Percentiles rank a stretch among this genome's conserved stretches.
These are phyloP conservation scores for Lydus trimaculatus DNA, from an alignment of 2,888 invertebrate genomes.

Conservation along the genomic window DNA sequence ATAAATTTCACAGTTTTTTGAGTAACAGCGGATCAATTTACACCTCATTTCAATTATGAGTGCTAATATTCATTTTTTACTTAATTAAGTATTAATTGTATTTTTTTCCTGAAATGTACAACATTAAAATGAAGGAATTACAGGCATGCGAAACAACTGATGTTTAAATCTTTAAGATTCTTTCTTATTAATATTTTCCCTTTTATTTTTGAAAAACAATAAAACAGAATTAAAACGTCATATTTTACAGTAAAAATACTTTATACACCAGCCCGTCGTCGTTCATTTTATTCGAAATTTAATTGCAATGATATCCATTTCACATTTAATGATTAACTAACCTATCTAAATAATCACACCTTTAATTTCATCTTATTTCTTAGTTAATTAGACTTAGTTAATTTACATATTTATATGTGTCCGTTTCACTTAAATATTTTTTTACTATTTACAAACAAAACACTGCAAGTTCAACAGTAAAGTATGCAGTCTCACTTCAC, in stretches of 20 bases:
- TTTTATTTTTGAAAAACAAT: slow-evolving; percentile 26
- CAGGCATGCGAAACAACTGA: slow-evolving; percentile 37
- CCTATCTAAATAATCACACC: slow-evolving; percentile 56
- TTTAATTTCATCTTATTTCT: slow-evolving; percentile 38
- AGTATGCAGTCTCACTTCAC: slow-evolving; percentile 38
- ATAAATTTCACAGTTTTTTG: slow-evolving; percentile 42
- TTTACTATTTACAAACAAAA: slow-evolving; percentile 45
- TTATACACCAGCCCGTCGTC: slow-evolving; percentile 49
- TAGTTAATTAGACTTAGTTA: slow-evolving; percentile 47
- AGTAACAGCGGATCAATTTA: slow-evolving; percentile 47
- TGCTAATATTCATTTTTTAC: slow-evolving; percentile 31
- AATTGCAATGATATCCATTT: slow-evolving; percentile 54
- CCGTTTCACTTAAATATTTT: slow-evolving; percentile 35
- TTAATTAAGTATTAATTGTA: background rate
- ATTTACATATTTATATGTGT: slow-evolving; percentile 36
- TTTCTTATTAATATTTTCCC: slow-evolving; percentile 9
- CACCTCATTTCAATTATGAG: slow-evolving; percentile 42
- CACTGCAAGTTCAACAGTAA: slow-evolving; percentile 41
- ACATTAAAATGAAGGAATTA: slow-evolving; percentile 33
- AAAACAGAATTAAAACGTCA: slow-evolving; percentile 36
- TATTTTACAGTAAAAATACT: slow-evolving; percentile 54
- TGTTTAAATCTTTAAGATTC: slow-evolving; percentile 5
- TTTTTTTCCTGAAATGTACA: slow-evolving; percentile 23
- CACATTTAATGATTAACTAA: slow-evolving; percentile 55
- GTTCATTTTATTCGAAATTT: slow-evolving; percentile 46